Evolutionary conservation across 1,140 invertebrate species (phyloP), one percentile per base, ranked within the genome.

Genomic region (Battus philenor): DNA sequence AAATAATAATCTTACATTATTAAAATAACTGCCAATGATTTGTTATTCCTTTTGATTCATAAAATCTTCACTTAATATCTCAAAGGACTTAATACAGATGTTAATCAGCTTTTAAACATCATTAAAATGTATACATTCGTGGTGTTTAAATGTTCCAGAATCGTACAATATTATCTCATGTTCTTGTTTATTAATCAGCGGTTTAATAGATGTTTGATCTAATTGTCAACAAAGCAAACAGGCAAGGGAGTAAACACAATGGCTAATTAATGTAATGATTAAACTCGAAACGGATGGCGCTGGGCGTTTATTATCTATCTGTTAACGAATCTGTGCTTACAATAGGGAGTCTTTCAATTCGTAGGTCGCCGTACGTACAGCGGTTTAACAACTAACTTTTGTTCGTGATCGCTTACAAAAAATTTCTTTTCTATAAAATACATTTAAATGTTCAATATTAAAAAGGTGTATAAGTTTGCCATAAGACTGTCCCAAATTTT

Each of bases 211-310:
- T 70, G 61, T 78, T 71, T 75, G 68, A 74, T 70, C 70, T 66
- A 68, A 75, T 80, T 79, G 76, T 67, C 72, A 58, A 62, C 66
- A 71, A 59, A 55, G 55, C 70, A 78, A 77, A 83, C 70, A 77
- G 56, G 54, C 59, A 45, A 60, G 56, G 66, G 56, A 67, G 70
- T 75, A 71, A 83, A 83, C 65, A 80, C 55, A 54, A 59, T 59
- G 60, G 69, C 69, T 83, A 83, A 83, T 83, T 80, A 80, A 80
- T 80, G 74, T 68, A 62, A 78, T 77, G 68, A 72, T 77, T 68
- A 71, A 63, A 75, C 70, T 69, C 54, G 68, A 75, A 78, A 72
- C 59, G 60, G 71, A 71, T 74, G 76, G 56, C 69, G 59, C 49
- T 72, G 70, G 60, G 59, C 64, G 67, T 69, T 58, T 75, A 64